phyloP scores from a whole-genome alignment of 2,113 vertebrate genomes.

The Apteryx owenii region DNA sequence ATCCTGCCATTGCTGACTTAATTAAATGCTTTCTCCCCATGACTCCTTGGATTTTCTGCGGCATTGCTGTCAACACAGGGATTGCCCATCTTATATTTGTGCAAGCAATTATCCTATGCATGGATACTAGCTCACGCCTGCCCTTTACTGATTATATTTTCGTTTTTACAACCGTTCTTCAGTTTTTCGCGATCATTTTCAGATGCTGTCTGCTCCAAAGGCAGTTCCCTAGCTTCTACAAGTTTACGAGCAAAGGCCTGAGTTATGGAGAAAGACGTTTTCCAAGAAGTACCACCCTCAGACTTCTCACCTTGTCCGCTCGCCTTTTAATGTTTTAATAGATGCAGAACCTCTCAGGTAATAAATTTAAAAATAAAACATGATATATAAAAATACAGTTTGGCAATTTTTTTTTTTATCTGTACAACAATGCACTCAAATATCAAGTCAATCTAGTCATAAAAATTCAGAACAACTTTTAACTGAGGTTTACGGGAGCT shows the following conservation, averaged over 20 bases:
- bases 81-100: neutral
- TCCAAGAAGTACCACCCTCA: neutral
- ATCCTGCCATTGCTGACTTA: neutral
- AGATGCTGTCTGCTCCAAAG: too few species aligned
- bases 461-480: neutral
- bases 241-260: neutral
- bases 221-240: neutral
- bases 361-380: neutral
- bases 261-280: fast-evolving
- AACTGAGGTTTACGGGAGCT: too few species aligned
- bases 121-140: fast-evolving
- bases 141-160: neutral
- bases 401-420: neutral
- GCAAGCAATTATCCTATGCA: neutral
- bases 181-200: neutral
- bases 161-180: neutral
- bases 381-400: fast-evolving
- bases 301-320: neutral
- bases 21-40: fast-evolving
- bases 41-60: neutral
- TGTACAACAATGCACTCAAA: neutral
- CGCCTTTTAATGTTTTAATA: neutral
- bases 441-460: neutral
- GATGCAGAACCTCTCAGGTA: neutral
- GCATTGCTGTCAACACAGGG: neutral